A percentile compares a stretch with the other conserved stretches of the same genome.
These are phyloP conservation scores for Ceratosolen solmsi DNA, from an alignment of 1,140 invertebrate species.

Conservation along the genomic window DNA sequence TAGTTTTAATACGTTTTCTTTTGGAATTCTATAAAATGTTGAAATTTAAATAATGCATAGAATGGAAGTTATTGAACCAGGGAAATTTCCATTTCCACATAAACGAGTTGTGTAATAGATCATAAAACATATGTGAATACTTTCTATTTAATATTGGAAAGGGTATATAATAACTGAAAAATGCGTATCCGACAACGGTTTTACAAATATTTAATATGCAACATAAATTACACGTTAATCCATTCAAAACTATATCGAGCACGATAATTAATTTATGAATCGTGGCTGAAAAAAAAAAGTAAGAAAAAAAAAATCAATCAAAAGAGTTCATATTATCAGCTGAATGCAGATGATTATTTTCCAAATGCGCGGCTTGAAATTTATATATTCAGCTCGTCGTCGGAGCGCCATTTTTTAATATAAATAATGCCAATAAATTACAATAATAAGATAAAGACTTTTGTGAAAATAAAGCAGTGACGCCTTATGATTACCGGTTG, in stretches of 20 bases:
- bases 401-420: background rate
- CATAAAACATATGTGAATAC: background rate
- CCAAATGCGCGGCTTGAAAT: background rate
- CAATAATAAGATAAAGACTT: conserved; percentile 20
- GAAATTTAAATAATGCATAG: background rate
- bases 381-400: background rate
- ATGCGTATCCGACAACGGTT: background rate
- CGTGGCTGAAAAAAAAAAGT: too few relatives aligned
- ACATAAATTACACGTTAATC: background rate
- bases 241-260: background rate
- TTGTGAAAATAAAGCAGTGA: background rate
- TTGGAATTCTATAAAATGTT: background rate
- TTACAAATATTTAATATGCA: background rate
- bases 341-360: background rate
- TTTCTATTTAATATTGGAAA: background rate
- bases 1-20: too few relatives aligned
- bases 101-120: background rate
- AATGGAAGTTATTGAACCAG: background rate
- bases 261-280: background rate
- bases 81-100: background rate
- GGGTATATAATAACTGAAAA: background rate
- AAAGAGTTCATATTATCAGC: background rate
- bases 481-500: conserved; percentile 13
- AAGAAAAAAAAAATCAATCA: too few relatives aligned
- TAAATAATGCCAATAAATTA: conserved; percentile 13